Evolutionary conservation across 2,113 vertebrate genomes (phyloP), one percentile per base, ranked within the genome.

Genomic region (Nestor notabilis): DNA sequence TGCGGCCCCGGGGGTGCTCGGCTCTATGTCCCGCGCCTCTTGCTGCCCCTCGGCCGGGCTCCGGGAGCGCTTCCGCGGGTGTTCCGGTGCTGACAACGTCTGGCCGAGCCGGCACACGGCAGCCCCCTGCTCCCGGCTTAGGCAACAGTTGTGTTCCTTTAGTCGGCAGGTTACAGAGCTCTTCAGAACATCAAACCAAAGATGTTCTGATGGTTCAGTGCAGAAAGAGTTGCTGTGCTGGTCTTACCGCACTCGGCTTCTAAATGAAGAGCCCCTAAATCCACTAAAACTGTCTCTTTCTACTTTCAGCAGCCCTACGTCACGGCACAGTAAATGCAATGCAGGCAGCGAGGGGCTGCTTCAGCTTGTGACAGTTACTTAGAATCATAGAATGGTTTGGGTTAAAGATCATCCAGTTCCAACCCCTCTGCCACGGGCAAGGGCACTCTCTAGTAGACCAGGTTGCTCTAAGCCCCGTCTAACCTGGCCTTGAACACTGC

Each of bases 251-350:
- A 12, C 35, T 13, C 29, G 17, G 39, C 39, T 68, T 4, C 29
- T 39, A 39, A 39, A 1, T 35, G 14, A 21, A 24, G 39, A 35
- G 33, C n/a, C 56, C 33, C 21, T 35, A 21, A 56, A 56, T 56
- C 20, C 23, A 24, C 49, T 25, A 5, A 52, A 58, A 35, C 15
- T 4, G 0, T 9, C 8, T 39, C 6, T 8, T 29, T 53, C 17
- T 5, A 0, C 37, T 24, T 18, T 41, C 6, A 19, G 1, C 27
- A 39, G 53, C 3, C 58, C 4, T 13, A 0, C 7, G 0, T 13
- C 23, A 37, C 11, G 43, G 41, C 58, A 24, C 25, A 0, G 47
- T 10, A 2, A 18, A 5, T 7, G 24, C 37, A 11, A 0, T 0
- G 4, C 1, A 1, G 21, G 43, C 56, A 33, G 6, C 19, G 1